These are phyloP conservation scores for Nemopilema nomurai DNA, from an alignment of 30 jellyfish, hydroid and myxozoan genomes.

Conservation along the genomic window DNA sequence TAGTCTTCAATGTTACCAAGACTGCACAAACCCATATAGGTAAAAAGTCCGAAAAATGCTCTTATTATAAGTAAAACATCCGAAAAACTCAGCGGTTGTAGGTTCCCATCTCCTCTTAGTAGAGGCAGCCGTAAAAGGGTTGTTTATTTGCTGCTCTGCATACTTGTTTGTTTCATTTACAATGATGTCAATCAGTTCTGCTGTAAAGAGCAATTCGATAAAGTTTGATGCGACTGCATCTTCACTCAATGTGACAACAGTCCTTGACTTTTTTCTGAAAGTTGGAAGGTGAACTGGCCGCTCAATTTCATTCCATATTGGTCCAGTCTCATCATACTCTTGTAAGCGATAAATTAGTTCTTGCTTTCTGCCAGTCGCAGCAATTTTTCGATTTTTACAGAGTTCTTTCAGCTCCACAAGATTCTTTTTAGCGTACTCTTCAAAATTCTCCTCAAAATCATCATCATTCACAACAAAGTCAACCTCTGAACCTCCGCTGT, in stretches of 20 bases:
- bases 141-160: background rate
- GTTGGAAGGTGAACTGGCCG: slow-evolving; percentile 7
- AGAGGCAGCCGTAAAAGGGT: background rate
- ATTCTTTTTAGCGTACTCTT: background rate
- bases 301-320: background rate
- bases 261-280: slow-evolving; percentile 29
- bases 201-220: slow-evolving; percentile 21
- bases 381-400: background rate
- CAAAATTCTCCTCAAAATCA: background rate
- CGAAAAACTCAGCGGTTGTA: background rate
- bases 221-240: slow-evolving; percentile 14
- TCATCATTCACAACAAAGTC: slow-evolving; percentile 11
- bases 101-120: slow-evolving; percentile 2
- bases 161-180: background rate
- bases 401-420: background rate
- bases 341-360: background rate
- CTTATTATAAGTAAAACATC: no score
- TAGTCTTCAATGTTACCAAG: slow-evolving; percentile 7
- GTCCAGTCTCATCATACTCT: background rate
- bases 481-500: slow-evolving; percentile 4
- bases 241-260: slow-evolving; percentile 2
- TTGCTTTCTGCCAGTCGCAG: background rate
- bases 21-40: slow-evolving; percentile 23
- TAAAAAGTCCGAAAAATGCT: slow-evolving; percentile 3
- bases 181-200: background rate